phyloP scores from a whole-genome alignment of 2,113 vertebrate genomes.

The Lipophrys pholis region DNA sequence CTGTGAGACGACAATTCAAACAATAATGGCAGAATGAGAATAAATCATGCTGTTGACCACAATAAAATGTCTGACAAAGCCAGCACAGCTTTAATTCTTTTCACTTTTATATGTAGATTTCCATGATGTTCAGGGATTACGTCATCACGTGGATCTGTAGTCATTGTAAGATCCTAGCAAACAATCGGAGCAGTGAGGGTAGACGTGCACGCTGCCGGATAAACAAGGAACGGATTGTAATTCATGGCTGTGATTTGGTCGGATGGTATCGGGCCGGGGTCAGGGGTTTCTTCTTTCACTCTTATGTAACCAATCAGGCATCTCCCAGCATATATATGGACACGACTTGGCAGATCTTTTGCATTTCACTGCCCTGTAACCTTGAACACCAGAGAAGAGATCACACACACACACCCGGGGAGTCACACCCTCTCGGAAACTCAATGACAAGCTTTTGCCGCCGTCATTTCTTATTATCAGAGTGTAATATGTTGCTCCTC shows the following conservation, averaged over 20 bases:
- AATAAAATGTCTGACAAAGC: constrained; percentile 61
- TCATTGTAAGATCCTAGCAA: too few relatives aligned
- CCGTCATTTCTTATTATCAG: background rate
- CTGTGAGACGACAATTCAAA: constrained; percentile 36
- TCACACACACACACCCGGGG: constrained; percentile 7
- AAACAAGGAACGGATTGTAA: constrained; percentile 48
- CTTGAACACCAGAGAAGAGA: constrained; percentile 51
- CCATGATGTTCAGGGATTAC: background rate
- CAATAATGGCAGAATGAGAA: constrained; percentile 5
- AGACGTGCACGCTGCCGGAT: constrained; percentile 10
- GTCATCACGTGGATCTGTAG: too few relatives aligned
- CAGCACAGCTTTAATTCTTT: constrained; percentile 19
- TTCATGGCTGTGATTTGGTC: constrained; percentile 53
- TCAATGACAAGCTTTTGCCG: background rate
- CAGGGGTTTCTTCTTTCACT: constrained; percentile 73
- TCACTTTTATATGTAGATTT: background rate
- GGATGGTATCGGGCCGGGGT: constrained; percentile 48
- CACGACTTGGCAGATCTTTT: constrained; percentile 50
- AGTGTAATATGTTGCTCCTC: constrained; percentile 8
- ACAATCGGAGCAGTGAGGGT: too few relatives aligned
- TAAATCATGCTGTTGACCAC: constrained; percentile 17
- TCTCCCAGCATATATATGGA: constrained; percentile 54
- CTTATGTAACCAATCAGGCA: constrained; percentile 64
- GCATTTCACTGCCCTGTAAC: constrained; percentile 60
- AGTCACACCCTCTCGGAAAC: background rate